Conservation (phyloP, 2,797 vertebrate genomes). For the Merluccius polli region DNA sequence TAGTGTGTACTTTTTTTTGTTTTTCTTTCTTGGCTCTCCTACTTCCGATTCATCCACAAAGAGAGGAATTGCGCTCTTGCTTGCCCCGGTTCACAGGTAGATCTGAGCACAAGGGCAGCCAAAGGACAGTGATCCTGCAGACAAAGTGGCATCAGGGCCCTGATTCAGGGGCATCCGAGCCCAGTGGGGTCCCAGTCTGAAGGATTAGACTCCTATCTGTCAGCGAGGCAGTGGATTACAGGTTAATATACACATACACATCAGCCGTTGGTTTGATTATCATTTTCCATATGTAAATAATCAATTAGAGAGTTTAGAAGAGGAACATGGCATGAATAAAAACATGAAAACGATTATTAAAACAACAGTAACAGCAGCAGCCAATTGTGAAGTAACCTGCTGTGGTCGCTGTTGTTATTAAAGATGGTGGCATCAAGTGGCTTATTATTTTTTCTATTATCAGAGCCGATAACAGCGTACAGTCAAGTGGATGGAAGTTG, state of each 20-base stretch:
- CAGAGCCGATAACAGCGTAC: not conserved
- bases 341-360: not conserved
- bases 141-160: not conserved
- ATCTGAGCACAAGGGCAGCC: not conserved
- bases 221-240: not conserved
- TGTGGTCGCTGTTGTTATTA: not conserved
- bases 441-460: not conserved
- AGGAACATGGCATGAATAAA: not conserved
- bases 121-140: constrained; percentile 1
- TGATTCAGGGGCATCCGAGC: not conserved
- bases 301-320: not conserved
- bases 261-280: too few relatives aligned
- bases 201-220: not conserved
- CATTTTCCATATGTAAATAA: not conserved
- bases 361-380: not conserved
- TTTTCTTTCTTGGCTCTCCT: not conserved
- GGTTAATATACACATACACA: not conserved
- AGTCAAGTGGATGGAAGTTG: not conserved
- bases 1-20: not conserved
- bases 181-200: not conserved
- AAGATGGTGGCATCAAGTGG: not conserved
- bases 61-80: not conserved
- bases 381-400: not conserved
- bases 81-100: not conserved
- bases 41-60: not conserved